Evolutionary conservation across 2,113 vertebrate species (phyloP), one percentile per base, ranked within the genome.

Genomic region (Siphamia tubifer): DNA sequence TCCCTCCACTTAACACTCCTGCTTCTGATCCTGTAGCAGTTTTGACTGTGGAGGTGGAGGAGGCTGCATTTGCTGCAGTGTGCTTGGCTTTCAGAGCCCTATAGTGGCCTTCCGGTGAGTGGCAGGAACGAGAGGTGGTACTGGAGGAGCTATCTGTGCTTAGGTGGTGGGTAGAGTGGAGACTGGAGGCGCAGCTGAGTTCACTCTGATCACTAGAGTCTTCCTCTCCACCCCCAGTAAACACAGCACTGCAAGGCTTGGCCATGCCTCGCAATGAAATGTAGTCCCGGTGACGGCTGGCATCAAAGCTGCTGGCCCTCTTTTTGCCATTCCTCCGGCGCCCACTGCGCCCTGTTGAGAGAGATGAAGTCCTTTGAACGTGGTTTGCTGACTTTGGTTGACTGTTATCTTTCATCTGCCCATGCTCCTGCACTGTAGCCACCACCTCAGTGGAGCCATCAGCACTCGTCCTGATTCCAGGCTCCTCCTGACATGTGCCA

Each of bases 161-260:
- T 42, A 96, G 90, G 60, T 96, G 97, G 85, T 95, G 94, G 81
- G 94, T 86, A 44, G 96, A 98, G 82, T 93, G 96, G 72, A 96
- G 91, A 57, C 97, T 98, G 45, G 97, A 98, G 36, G 96, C 94
- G 74, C 95, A 94, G 89, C 98, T 99, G 83, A 96, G 90, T 87
- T 98, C 98, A 51, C 98, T 99, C 81, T 96, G 96, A 90, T 98
- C 97, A 74, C 98, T 99, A 8, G 94, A 99, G 83, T 98, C 96
- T 72, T 96, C 96, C 6, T 98, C 96, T 0, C 93, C 93, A 4
- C 70, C 86, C 8, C 68, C 85, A 75, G 94, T 92, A 66, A 97
- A 97, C 13, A 94, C 89, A 38, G 95, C 93, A 56, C 95, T 96
- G 56, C 94, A 95, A 43, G 96, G 96, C 89, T 98, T 98, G 74